Conservation (phyloP, 1,140 invertebrate genomes). For the Meloidogyne exigua region DNA sequence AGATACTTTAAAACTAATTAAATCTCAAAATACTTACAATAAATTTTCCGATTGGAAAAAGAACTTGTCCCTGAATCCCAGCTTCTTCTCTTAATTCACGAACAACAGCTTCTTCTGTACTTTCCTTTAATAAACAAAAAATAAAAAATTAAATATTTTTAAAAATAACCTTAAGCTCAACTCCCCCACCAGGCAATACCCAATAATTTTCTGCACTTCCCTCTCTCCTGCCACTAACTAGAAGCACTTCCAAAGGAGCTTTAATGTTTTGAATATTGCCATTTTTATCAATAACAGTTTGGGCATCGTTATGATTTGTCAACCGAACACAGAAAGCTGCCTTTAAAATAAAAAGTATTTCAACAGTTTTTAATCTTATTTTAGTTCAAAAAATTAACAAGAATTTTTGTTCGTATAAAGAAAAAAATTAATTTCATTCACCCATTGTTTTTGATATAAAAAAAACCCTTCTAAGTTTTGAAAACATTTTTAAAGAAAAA, state of each 20-base stretch:
- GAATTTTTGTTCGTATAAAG: not conserved
- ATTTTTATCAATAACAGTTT: not conserved
- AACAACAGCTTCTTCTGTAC: conserved; percentile 24
- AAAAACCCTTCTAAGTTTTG: not conserved
- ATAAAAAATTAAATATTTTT: too few species aligned
- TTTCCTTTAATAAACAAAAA: conserved; percentile 4
- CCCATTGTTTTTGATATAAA: too few species aligned
- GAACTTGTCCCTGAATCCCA: conserved; percentile 19
- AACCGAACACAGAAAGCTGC: conserved; percentile 25
- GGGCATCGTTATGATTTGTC: not conserved
- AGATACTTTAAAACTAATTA: too few species aligned
- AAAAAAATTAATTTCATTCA: too few species aligned
- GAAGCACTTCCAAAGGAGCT: conserved; percentile 23
- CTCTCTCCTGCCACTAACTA: conserved; percentile 20
- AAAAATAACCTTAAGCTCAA: not conserved
- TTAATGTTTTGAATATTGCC: conserved; percentile 10
- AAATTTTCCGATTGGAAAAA: conserved; percentile 23
- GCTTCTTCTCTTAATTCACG: conserved; percentile 26
- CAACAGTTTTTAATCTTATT: not conserved
- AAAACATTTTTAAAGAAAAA: not conserved
- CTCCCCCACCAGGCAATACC: conserved; percentile 23
- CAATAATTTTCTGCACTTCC: conserved; percentile 13
- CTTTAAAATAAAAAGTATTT: conserved; percentile 4
- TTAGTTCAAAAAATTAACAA: not conserved
- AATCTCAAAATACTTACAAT: conserved; percentile 11